These are phyloP conservation scores for Hirundichthys speculiger DNA, from an alignment of 2,113 vertebrate genomes.

Conservation along the genomic window DNA sequence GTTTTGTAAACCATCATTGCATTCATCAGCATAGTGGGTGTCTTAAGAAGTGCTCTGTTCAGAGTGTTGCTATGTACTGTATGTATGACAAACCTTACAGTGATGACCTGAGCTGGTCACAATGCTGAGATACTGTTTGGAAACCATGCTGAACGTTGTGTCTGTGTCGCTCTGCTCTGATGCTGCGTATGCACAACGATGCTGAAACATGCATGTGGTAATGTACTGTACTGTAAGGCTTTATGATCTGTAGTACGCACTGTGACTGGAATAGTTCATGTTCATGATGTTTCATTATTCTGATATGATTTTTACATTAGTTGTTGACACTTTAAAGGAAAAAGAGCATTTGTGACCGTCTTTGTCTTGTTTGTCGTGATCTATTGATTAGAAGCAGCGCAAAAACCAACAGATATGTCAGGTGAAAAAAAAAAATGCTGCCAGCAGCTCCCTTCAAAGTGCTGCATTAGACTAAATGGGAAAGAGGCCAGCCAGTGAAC, in stretches of 20 bases:
- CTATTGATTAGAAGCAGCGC: not conserved
- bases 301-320: slow-evolving; percentile 73
- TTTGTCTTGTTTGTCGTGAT: slow-evolving; percentile 16
- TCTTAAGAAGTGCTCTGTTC: slow-evolving; percentile 59
- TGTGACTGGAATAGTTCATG: slow-evolving; percentile 47
- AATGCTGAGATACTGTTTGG: slow-evolving; percentile 30
- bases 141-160: slow-evolving; percentile 48
- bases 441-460: slow-evolving; percentile 43
- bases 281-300: slow-evolving; percentile 46
- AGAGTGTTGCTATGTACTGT: slow-evolving; percentile 43
- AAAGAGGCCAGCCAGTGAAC: slow-evolving; percentile 17
- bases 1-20: slow-evolving; percentile 40
- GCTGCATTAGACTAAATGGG: slow-evolving; percentile 33
- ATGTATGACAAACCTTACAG: slow-evolving; percentile 27
- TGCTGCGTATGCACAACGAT: slow-evolving; percentile 60
- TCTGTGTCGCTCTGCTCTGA: slow-evolving; percentile 48
- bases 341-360: not conserved
- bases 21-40: slow-evolving; percentile 51
- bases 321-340: slow-evolving; percentile 29
- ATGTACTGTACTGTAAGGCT: slow-evolving; percentile 58
- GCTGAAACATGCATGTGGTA: slow-evolving; percentile 62
- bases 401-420: slow-evolving; percentile 31
- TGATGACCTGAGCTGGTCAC: slow-evolving; percentile 52
- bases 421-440: slow-evolving; percentile 36
- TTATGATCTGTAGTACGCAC: slow-evolving; percentile 48